Evolutionary conservation across 2,113 vertebrate species (phyloP), one percentile per base, ranked within the genome.

Genomic region (Oryzias woworae): DNA sequence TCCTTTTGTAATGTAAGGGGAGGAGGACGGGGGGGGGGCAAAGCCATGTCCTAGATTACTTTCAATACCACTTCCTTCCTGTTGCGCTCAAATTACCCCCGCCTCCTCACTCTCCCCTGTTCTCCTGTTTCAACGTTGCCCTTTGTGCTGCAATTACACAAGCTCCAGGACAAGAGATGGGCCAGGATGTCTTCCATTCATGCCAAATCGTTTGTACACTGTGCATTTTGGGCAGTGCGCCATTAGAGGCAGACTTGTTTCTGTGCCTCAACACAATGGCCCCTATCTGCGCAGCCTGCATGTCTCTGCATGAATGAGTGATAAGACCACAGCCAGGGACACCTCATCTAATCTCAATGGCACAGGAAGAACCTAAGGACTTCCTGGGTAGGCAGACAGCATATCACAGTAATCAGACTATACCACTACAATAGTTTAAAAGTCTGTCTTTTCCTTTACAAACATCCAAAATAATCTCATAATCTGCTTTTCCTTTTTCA

Each of bases 11-110:
- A 91, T 83, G 80, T 60, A 75, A 48, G 44, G 64, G 55, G 69
- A 52, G 43, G 58, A 58, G 42, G 50, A 50, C 7, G 91, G 93
- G 15, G 45, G 28, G 91, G 92, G 90, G 94, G 94, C 92, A 92
- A 91, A 92, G 94, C 94, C 93, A 94, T 95, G 96, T 94, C 93
- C 93, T 94, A 96, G 94, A 96, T 96, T 97, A 94, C 92, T 94
- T 95, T 95, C 95, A 96, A 93, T 92, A 92, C 92, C 91, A 94
- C 94, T 95, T 92, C 93, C 95, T 96, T 96, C 95, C 95, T 95
- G 94, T 93, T 89, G 82, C 81, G 87, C 90, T 97, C 93, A 84
- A 92, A 94, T 99, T 95, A 96, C 91, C 13, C 1, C 61, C 94
- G 90, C 80, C 84, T 66, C 72, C 86, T 18, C 44, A 20, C 17